Base-by-base conservation (phyloP, 2,113 vertebrate genomes). In the Serilophus lunatus region DNA sequence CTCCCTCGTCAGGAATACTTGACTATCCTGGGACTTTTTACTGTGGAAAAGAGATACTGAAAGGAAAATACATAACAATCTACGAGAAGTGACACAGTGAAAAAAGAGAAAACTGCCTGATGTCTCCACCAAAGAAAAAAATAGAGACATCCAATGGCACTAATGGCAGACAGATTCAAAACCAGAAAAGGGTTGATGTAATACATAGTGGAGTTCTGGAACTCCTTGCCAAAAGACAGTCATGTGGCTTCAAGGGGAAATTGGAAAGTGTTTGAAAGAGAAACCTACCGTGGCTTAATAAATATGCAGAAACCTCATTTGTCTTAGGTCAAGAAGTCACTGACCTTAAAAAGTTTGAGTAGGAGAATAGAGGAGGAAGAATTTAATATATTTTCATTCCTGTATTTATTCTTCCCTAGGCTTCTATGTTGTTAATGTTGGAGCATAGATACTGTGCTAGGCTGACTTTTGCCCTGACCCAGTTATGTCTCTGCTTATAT, bases 401-500 rank as follows among this genome's bases (percentile, higher is more conserved):
- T 59, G 11, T 69, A 57, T 42, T 64, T 76, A 49, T 72, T 88
- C 66, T 84, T 87, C 31, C 36, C 9, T 22, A 69, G 29, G 40
- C 40, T 94, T 90, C 31, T 69, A 24, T 45, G 77, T 76, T 49
- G 71, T 64, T 59, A 61, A 2, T 20, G 16, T 33, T 90, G 57
- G 42, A 76, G n/a, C 28, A 79, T 0, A 0, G 47, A 79, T 60
- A 36, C 25, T n/a, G 9, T 44, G n/a, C 49, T 82, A 40, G 45
- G 53, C 0, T 87, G 78, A 82, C 56, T 85, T 87, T 93, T 84
- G 57, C 61, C 70, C 70, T 91, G 63, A 88, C 71, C 49, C 13
- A 74, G 70, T 93, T 90, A 91, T 60, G 40, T 72, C 70, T 95
- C 19, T 15, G 90, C 18, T 85, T 78, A 70, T 50, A 53, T 77